Evolutionary conservation across 1,140 invertebrate species (phyloP).

Genomic region (Geopemphigus sp.): DNA sequence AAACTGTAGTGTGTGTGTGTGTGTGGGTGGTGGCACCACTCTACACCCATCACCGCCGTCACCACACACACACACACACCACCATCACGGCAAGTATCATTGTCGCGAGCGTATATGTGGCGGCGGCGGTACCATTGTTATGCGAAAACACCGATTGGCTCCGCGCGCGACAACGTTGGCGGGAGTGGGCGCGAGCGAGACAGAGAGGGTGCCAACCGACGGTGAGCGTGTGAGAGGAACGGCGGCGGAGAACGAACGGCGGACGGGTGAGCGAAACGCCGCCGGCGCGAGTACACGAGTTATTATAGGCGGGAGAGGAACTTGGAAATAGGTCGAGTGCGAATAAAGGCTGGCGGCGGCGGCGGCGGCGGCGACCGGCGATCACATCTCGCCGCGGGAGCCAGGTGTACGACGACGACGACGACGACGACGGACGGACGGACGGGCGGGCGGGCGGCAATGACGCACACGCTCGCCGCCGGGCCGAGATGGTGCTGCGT

Average conservation of each 20-base stretch:
- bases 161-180: conserved; percentile 1
- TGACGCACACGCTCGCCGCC: conserved; percentile 40
- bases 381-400: conserved; percentile 24
- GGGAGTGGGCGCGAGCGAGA: neutral
- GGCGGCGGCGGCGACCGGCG: neutral
- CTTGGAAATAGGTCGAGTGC: conserved; percentile 46
- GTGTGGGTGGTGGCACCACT: neutral
- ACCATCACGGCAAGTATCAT: conserved; percentile 19
- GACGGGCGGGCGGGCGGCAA: conserved; percentile 5
- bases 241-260: neutral
- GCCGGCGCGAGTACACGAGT: conserved; percentile 38
- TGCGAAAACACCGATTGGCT: conserved; percentile 47
- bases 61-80: neutral
- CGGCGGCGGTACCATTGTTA: conserved; percentile 39
- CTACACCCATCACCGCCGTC: neutral
- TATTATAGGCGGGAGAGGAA: conserved; percentile 30
- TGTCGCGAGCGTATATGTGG: conserved; percentile 8
- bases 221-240: neutral
- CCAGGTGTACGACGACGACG: neutral
- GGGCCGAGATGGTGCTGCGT: conserved; percentile 45
- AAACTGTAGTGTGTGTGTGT: neutral
- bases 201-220: neutral
- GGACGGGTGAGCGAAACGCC: no score
- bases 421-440: neutral
- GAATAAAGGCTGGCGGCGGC: conserved; percentile 31